Base-by-base conservation (phyloP, 2,888 invertebrate genomes). In the Crocallis elinguaria region DNA sequence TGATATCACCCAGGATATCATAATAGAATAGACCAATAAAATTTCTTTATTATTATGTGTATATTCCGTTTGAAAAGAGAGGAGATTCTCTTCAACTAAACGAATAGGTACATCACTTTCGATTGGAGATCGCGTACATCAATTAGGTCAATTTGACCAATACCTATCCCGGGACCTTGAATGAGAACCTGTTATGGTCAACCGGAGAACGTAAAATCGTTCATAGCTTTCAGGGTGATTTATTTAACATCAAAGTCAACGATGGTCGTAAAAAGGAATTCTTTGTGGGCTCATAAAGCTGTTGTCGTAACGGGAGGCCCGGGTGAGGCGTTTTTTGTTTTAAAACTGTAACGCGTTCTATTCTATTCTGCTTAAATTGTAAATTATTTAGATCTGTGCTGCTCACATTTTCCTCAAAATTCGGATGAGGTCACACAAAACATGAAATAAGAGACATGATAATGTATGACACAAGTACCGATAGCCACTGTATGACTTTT, bases 251-350 rank as follows among this genome's bases (percentile, higher is more conserved):
- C 68, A 75, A 76, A 70, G 68, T 73, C 67, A 66, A 68, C 52
- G 36, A 60, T 55, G 65, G 56, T 81, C 76, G 73, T 81, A 77
- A 75, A 79, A 72, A 69, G 67, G 55, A 67, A 56, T 50, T 69
- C 55, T 69, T 64, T 67, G 71, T 72, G 62, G 66, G 64, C 62
- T 57, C 68, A 71, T 74, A 75, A 77, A 77, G 60, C 51, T 53
- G 49, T 60, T 62, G 58, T 63, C 61, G 64, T 54, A 50, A 51
- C 52, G 56, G 42, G 70, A 50, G 69, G 69, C 60, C 65, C 66
- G 51, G 50, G 49, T 61, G 58, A 64, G 64, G 64, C 62, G 57
- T 38, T 48, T 45, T 58, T 43, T 49, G 51, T 45, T 50, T 54
- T 49, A 35, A 53, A 54, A 49, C 52, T 57, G 37, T 45, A 41